Evolutionary conservation across 2,888 invertebrate genomes (phyloP), one percentile per base, ranked within the genome.

Genomic region (Lutraria lutraria): DNA sequence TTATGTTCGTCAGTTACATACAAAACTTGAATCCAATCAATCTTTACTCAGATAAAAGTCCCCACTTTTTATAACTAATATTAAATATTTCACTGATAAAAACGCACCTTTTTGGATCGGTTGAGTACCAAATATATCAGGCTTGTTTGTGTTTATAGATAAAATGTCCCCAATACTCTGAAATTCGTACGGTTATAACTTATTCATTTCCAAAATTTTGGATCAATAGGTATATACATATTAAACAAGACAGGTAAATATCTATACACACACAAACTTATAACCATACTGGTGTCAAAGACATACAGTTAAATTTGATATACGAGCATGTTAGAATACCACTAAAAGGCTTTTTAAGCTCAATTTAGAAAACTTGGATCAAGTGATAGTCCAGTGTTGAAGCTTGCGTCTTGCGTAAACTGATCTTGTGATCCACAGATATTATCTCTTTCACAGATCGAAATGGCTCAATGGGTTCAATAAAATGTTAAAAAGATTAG

Each of bases 291-390:
- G 76, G 85, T 80, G 85, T 85, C 85, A 85, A 85, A 60, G 79
- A 15, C 85, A 85, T 25, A 54, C 80, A 54, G 79, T 80, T 79
- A 80, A 85, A 80, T 85, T 43, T 80, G 85, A 85, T 85, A 85
- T 85, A 80, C 15, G 80, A 76, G 76, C 43, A 31, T 6, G 43
- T 34, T 60, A 31, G 15, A 53, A 16, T n/a, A n/a, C 60, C 21
- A 80, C 54, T 60, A 85, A 85, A 16, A 1, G 81, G 3, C 29
- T 16, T 76, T 76, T 31, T 31, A 16, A 34, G 16, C 31, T 25
- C 76, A 25, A 76, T 76, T 15, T 72, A 12, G 34, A 34, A 76
- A 19, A 34, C 34, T 25, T 34, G 76, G 29, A 31, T 43, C 34
- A 0, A 34, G 29, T 76, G 34, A 76, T 4, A 76, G 76, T 19